Conservation (phyloP, 2,888 invertebrate genomes). For the Hypena proboscidalis region DNA sequence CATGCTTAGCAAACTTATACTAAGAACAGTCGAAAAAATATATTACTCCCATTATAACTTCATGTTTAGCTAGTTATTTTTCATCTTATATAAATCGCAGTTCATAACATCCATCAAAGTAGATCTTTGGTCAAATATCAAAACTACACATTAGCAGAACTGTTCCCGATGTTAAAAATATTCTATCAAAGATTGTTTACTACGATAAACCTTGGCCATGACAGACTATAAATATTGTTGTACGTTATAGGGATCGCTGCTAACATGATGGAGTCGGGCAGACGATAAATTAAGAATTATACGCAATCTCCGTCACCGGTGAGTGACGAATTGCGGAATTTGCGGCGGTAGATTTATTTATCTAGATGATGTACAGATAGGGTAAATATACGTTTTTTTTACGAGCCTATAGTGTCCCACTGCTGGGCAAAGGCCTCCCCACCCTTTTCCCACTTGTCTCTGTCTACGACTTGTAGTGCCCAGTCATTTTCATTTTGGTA, state of each 20-base stretch:
- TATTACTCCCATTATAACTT: too few relatives aligned
- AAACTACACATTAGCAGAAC: constrained; percentile 1
- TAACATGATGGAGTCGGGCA: constrained; percentile 17
- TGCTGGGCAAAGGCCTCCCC: too few relatives aligned
- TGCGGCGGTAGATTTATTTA: constrained; percentile 26
- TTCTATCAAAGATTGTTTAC: constrained; percentile 6
- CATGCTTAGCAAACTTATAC: too few relatives aligned
- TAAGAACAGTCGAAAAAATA: too few relatives aligned
- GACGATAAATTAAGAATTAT: constrained; percentile 36
- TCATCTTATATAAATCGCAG: too few relatives aligned
- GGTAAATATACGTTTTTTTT: not conserved
- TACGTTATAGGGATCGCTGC: constrained; percentile 4
- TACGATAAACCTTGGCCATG: constrained; percentile 7
- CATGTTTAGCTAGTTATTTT: too few relatives aligned
- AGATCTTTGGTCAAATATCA: not conserved
- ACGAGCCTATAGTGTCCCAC: too few relatives aligned
- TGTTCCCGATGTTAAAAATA: constrained; percentile 3
- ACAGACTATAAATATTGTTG: constrained; percentile 8
- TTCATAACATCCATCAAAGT: not conserved
- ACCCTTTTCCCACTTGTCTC: too few relatives aligned
- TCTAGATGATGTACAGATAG: not conserved
- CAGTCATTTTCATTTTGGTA: too few relatives aligned
- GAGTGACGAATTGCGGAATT: too few relatives aligned
- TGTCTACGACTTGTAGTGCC: too few relatives aligned
- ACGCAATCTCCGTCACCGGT: constrained; percentile 12